These are phyloP conservation scores for Pluvialis apricaria DNA, from an alignment of 2,113 vertebrate genomes.

Conservation along the genomic window DNA sequence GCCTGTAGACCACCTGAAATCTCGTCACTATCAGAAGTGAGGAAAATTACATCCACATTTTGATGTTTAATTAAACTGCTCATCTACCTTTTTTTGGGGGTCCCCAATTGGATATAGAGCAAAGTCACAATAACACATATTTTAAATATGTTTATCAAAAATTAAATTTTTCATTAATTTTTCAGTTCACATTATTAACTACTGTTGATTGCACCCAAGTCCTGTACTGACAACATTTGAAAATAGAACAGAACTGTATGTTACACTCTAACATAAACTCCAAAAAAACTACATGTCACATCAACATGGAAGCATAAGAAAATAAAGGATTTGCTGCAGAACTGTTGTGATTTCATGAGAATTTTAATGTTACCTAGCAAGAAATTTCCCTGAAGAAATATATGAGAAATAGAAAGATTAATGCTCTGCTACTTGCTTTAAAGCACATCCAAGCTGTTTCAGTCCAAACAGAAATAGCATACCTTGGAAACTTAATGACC, in stretches of 20 bases:
- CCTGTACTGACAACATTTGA: not conserved
- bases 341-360: not conserved
- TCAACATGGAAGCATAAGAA: not conserved
- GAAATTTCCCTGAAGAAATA: not conserved
- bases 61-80: not conserved
- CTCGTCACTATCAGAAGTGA: not conserved
- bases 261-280: not conserved
- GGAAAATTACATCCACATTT: not conserved
- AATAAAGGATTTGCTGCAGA: not conserved
- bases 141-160: not conserved
- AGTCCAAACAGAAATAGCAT: not conserved
- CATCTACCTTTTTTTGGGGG: too few species aligned
- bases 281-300: not conserved
- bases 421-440: not conserved
- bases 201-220: not conserved
- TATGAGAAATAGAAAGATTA: not conserved
- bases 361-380: not conserved
- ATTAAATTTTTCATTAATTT: not conserved
- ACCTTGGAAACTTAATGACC: not conserved
- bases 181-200: not conserved
- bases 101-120: fast-evolving
- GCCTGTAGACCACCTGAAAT: not conserved
- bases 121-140: not conserved
- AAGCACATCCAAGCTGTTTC: not conserved
- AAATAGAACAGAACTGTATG: not conserved